Evolutionary conservation across 2,888 invertebrate species (phyloP).

Genomic region (Ligdia adustata): DNA sequence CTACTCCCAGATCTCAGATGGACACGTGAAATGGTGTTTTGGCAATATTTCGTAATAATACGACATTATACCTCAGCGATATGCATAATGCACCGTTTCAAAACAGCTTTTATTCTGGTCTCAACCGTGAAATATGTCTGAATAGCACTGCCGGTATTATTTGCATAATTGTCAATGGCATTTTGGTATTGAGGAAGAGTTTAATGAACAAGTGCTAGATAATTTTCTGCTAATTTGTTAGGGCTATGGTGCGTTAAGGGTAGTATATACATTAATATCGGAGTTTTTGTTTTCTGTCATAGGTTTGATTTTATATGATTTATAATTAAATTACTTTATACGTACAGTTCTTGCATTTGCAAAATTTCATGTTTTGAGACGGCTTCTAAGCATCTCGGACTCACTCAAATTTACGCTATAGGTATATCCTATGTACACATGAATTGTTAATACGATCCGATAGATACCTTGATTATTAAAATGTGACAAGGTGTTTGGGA

Average conservation of each 20-base stretch:
- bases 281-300: no score
- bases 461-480: no score
- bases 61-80: slow-evolving; percentile 9
- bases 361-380: no score
- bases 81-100: slow-evolving; percentile 26
- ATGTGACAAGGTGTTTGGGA: no score
- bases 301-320: no score
- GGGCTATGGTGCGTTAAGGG: background rate
- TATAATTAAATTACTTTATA: no score
- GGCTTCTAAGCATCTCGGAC: no score
- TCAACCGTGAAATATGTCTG: slow-evolving; percentile 14
- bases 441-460: no score
- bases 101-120: slow-evolving; percentile 17
- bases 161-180: slow-evolving; percentile 26
- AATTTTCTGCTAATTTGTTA: slow-evolving; percentile 16
- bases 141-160: slow-evolving; percentile 14
- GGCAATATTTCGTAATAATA: slow-evolving; percentile 19
- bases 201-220: slow-evolving; percentile 1
- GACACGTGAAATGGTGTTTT: slow-evolving; percentile 13
- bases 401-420: no score
- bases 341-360: no score
- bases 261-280: no score
- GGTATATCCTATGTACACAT: no score
- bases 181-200: slow-evolving; percentile 17
- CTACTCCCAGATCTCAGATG: slow-evolving; percentile 2